Evolutionary conservation across 2,113 vertebrate species (phyloP).

Genomic region (Crotalus tigris): DNA sequence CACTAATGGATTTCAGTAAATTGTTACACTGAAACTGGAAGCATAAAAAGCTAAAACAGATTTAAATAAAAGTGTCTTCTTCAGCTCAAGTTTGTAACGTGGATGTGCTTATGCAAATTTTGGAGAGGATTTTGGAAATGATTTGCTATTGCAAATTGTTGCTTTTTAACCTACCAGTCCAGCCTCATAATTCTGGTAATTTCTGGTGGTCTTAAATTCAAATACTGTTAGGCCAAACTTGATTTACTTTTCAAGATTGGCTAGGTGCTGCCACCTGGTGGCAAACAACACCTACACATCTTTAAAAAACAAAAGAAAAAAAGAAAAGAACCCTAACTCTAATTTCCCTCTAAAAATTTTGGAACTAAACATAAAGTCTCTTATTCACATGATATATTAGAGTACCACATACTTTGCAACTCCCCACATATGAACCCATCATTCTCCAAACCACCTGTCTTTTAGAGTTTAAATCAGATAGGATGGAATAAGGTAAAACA

Average conservation of each 20-base stretch:
- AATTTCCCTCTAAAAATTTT: neutral
- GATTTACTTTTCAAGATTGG: neutral
- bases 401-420: neutral
- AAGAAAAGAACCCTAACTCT: neutral
- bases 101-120: neutral
- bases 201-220: neutral
- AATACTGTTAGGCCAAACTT: neutral
- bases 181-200: neutral
- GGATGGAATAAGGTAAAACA: neutral
- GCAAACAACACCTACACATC: neutral
- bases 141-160: neutral
- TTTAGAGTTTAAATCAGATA: neutral
- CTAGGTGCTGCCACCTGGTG: neutral
- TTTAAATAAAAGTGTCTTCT: neutral
- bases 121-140: neutral
- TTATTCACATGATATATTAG: neutral
- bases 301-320: neutral
- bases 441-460: neutral
- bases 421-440: neutral
- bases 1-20: neutral
- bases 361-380: neutral
- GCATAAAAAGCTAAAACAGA: neutral
- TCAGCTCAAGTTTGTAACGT: neutral
- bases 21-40: neutral
- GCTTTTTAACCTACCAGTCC: neutral